Evolutionary conservation across 2,113 vertebrate species (phyloP).

Genomic region (Pelvicachromis taeniatus): DNA sequence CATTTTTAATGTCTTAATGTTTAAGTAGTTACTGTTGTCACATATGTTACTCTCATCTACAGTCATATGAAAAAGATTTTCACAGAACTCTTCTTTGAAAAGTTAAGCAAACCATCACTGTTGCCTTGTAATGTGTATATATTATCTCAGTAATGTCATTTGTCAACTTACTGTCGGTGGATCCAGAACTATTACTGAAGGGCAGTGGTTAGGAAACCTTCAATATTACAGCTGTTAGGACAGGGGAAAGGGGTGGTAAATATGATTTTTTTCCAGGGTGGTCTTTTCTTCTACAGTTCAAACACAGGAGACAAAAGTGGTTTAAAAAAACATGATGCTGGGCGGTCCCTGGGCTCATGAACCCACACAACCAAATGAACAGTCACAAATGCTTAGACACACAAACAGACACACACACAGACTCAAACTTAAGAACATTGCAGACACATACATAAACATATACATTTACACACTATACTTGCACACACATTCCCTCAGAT

Average conservation of each 20-base stretch:
- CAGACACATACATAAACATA: neutral
- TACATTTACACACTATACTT: neutral
- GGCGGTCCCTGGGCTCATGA: slow-evolving; percentile 3
- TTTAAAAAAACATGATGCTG: slow-evolving; percentile 23
- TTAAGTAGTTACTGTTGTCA: no score
- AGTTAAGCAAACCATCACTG: neutral
- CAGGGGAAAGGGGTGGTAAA: neutral
- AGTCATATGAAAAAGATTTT: neutral
- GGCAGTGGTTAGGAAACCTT: slow-evolving; percentile 46
- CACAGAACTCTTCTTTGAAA: neutral
- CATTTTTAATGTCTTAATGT: no score
- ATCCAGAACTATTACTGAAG: neutral
- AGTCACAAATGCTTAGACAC: neutral
- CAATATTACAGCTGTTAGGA: slow-evolving; percentile 32
- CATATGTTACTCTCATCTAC: no score
- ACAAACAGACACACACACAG: neutral
- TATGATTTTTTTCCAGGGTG: slow-evolving; percentile 24
- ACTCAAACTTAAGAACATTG: neutral
- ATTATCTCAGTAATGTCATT: neutral
- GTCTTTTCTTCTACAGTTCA: slow-evolving; percentile 36
- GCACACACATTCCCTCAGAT: neutral
- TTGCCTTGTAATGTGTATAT: neutral
- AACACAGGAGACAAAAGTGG: slow-evolving; percentile 6
- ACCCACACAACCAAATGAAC: neutral
- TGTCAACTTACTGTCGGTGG: slow-evolving; percentile 21